phyloP scores from a whole-genome alignment of 2,797 vertebrate genomes.

The Sebastes elongatus region DNA sequence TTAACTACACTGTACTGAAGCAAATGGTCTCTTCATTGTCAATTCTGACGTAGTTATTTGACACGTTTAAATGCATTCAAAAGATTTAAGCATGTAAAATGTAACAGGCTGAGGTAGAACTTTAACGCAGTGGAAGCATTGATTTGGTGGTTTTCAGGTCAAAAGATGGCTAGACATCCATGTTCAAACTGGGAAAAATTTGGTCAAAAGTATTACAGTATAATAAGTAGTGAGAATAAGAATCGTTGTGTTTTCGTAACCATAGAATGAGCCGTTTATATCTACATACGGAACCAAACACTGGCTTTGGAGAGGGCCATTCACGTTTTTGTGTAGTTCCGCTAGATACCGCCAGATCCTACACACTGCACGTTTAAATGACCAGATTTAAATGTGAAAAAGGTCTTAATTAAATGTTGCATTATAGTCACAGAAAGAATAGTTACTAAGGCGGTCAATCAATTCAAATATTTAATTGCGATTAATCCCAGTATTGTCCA shows the following conservation, averaged over 20 bases:
- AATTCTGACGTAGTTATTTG: neutral
- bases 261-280: too few species aligned
- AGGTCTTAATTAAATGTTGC: neutral
- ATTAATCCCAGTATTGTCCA: too few species aligned
- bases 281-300: too few species aligned
- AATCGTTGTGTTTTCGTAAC: too few species aligned
- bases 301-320: too few species aligned
- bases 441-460: too few species aligned
- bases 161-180: neutral
- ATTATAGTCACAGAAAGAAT: too few species aligned
- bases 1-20: conserved; percentile 1
- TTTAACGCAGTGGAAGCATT: neutral
- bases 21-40: neutral
- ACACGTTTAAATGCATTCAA: neutral
- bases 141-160: neutral
- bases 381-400: neutral
- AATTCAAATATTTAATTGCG: too few species aligned
- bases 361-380: too few species aligned
- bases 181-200: neutral
- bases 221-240: too few species aligned
- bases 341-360: too few species aligned
- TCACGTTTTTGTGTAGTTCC: too few species aligned
- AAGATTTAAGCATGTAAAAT: neutral
- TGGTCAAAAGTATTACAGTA: neutral
- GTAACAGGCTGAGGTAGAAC: neutral